Evolutionary conservation across 2,113 vertebrate genomes (phyloP), one percentile per base, ranked within the genome.

Genomic region (Orthonyx spaldingii): DNA sequence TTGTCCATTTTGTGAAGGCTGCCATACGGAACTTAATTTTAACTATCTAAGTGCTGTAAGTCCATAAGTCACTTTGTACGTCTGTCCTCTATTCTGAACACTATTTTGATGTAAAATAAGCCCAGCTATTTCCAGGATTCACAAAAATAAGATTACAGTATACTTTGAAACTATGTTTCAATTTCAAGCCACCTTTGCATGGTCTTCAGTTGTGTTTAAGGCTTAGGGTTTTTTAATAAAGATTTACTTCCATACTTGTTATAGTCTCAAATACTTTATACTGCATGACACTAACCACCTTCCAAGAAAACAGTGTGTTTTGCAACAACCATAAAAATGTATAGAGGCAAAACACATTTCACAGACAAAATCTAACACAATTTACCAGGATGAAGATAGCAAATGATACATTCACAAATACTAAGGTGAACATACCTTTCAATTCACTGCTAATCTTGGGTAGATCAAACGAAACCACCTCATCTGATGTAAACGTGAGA

Each of bases 401-500:
- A 89, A 79, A 49, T 44, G 12, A 59, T 59, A 39, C 5, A 22
- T 19, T 59, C 44, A 20, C 37, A 84, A 80, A 33, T 44, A 66
- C 60, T 57, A 84, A 77, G 50, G 89, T 13, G 27, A 93, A 64
- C 46, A 16, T 95, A 98, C 97, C 98, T 98, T 94, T 89, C 17
- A 97, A 76, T 30, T 92, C 93, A 66, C 98, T 97, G 47, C 93
- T 80, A 13, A 35, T 33, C 37, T 97, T 90, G 17, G 97, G 92
- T 6, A 52, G 57, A 33, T 90, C 64, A 49, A 57, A 30, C 2
- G 94, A 94, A 83, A 93, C 80, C 55, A 94, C 70, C 41, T 93
- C 86, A 66, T 98, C 96, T 83, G 94, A 66, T 70, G 96, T 63
- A 90, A 98, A 98, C 0, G 93, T 94, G 39, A 93, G 97, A 84